Evolutionary conservation across 2,113 vertebrate genomes (phyloP), one percentile per base, ranked within the genome.

Genomic region (Polyodon spathula): DNA sequence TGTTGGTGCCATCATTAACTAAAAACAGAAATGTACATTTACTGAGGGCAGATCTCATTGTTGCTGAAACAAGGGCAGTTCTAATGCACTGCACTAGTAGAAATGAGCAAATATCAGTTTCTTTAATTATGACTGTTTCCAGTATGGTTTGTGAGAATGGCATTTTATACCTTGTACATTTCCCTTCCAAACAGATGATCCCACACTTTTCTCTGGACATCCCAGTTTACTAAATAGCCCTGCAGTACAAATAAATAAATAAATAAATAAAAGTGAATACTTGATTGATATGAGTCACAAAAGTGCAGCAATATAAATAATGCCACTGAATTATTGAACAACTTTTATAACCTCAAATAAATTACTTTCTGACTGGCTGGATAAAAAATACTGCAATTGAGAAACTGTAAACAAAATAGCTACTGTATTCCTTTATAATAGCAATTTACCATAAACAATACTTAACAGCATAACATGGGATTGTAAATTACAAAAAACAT

Each of bases 171-270:
- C 89, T 99, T 93, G 72, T 95, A 97, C 94, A 95, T 98, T 82
- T 99, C 96, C 78, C 97, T 98, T 73, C 96, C 96, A 83, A 98
- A 98, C 66, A 99, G 88, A 58, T 98, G 94, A 77, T 99, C 94
- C 96, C 96, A 99, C 39, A 99, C 95, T 72, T 99, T 96, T 68
- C 96, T 89, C 72, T 99, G 96, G 63, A 99, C 96, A 76, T 99
- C 96, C 96, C 96, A 99, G 73, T 97, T 99, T 17, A 99, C 96
- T 76, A 99, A 84, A 64, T 98, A 99, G 50, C 96, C 96, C 96
- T 97, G 78, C 59, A 73, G 70, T 41, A 66, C 1, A 41, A 15
- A 48, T 0, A 7, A 27, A 27, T n/a, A 27, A 27, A 27, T 2
- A 27, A 41, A 14, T 8, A 14, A 7, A 54, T 27, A 43, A 48